Percentiles rank a stretch among this genome's conserved stretches.
phyloP scores from a whole-genome alignment of 2,888 invertebrate genomes.

The Gandaritis pyraliata region DNA sequence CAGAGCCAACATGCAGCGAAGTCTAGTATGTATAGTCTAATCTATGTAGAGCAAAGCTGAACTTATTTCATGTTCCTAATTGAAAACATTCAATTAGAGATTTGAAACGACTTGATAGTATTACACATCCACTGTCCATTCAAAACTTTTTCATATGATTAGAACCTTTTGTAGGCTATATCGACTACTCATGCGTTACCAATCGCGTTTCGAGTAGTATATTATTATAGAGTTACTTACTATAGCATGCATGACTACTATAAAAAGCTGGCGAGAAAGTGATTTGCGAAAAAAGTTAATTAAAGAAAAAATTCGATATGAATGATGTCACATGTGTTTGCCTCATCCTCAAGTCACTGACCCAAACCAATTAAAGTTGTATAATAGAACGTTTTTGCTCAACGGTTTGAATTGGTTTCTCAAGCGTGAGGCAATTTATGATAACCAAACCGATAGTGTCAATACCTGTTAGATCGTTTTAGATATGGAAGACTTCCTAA shows the following conservation, averaged over 20 bases:
- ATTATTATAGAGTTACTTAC: slow-evolving; percentile 1
- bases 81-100: slow-evolving; percentile 27
- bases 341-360: slow-evolving; percentile 67
- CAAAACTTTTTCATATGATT: slow-evolving; percentile 49
- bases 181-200: slow-evolving; percentile 59
- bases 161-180: slow-evolving; percentile 47
- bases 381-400: slow-evolving; percentile 68
- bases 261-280: slow-evolving; percentile 66
- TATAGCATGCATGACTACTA: slow-evolving; percentile 49
- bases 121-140: slow-evolving; percentile 29
- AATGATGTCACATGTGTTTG: slow-evolving; percentile 62
- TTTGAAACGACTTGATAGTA: slow-evolving; percentile 17
- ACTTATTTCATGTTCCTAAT: slow-evolving; percentile 9
- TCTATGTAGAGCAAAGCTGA: slow-evolving; percentile 9
- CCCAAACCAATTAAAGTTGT: slow-evolving; percentile 76
- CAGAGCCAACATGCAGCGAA: not conserved
- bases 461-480: slow-evolving; percentile 49
- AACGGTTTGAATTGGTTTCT: slow-evolving; percentile 67
- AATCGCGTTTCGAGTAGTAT: slow-evolving; percentile 51
- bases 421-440: slow-evolving; percentile 63
- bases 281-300: slow-evolving; percentile 60
- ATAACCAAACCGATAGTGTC: slow-evolving; percentile 61
- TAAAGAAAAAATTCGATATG: slow-evolving; percentile 46
- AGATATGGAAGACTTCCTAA: slow-evolving; percentile 31
- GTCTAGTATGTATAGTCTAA: not conserved